Evolutionary conservation across 1,140 invertebrate genomes (phyloP), one percentile per base, ranked within the genome.

Genomic region (Meloidogyne floridensis): DNA sequence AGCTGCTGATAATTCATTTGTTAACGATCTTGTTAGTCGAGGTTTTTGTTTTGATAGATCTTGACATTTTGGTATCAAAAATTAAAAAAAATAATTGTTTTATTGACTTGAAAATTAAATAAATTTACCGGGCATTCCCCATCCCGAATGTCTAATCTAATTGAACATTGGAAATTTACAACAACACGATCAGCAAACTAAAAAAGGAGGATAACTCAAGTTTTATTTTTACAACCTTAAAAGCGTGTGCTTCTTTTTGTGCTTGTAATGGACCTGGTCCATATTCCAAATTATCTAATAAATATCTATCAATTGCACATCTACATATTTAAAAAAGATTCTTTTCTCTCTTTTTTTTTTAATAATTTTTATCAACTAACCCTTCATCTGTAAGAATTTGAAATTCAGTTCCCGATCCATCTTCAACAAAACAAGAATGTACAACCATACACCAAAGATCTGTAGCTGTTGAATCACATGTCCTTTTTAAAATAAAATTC

Each of bases 361-460:
- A 54, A n/a, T 32, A 32, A 32, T 32, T 32, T 32, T 32, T 32
- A 32, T 32, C 32, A 32, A 32, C 32, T 32, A 32, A 85, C 85
- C 87, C 87, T 72, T 86, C 72, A 77, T 88, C 87, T 69, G 88
- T 87, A 9, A 88, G 77, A 77, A 88, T 88, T 7, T 76, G 79
- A 74, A 89, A 86, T 78, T 88, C 87, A 7, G 87, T 90, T 18
- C 88, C 88, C 11, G 83, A 80, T 8, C 87, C 88, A 70, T 88
- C 87, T 75, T 88, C 88, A 20, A 88, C 87, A 78, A 81, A 81
- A 51, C 80, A 81, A 54, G 76, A 47, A 73, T 89, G 87, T 2
- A 89, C 89, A 65, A 75, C 80, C 88, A 89, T 90, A 71, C 87
- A 89, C 87, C 87, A 89, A 10, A 89, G 69, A 75, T 89, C 81